These are phyloP conservation scores for Tipula helvola DNA, from an alignment of 2,888 invertebrate species.

Conservation along the genomic window DNA sequence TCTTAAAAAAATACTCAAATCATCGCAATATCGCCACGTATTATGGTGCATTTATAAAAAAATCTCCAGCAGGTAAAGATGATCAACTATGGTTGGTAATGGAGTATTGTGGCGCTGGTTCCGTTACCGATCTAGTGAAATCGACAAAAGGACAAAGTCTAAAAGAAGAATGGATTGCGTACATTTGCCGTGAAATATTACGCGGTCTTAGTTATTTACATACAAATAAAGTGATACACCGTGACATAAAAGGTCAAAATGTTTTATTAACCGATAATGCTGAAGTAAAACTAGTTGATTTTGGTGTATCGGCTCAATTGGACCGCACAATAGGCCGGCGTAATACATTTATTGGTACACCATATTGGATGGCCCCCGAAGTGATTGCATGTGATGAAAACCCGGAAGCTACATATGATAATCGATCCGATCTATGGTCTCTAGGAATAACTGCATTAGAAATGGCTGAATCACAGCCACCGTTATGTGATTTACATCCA, in stretches of 20 bases:
- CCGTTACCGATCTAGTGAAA: conserved; percentile 98
- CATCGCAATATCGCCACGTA: conserved; percentile 99
- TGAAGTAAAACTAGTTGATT: conserved; percentile 98
- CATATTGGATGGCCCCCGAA: conserved; percentile 99
- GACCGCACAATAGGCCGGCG: conserved; percentile 97
- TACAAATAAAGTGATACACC: conserved; percentile 97
- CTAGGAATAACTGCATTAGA: conserved; percentile 96
- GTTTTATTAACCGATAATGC: conserved; percentile 98
- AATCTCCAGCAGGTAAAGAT: conserved; percentile 96
- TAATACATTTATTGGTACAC: conserved; percentile 98
- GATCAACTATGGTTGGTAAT: conserved; percentile 99
- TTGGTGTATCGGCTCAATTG: conserved; percentile 97
- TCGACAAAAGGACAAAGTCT: conserved; percentile 96
- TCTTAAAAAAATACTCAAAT: conserved; percentile 96
- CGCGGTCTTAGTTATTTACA: conserved; percentile 95
- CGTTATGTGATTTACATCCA: conserved; percentile 97
- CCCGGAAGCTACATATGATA: conserved; percentile 98
- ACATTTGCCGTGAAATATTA: conserved; percentile 92
- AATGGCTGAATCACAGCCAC: conserved; percentile 99
- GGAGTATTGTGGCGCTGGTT: conserved; percentile 99
- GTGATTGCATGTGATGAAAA: conserved; percentile 99
- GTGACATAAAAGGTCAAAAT: conserved; percentile 99
- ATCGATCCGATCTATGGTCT: conserved; percentile 85
- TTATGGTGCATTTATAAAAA: conserved; percentile 99
- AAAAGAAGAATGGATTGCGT: conserved; percentile 99